Evolutionary conservation across 1,140 invertebrate genomes (phyloP).

Genomic region (Plutomurus gul): DNA sequence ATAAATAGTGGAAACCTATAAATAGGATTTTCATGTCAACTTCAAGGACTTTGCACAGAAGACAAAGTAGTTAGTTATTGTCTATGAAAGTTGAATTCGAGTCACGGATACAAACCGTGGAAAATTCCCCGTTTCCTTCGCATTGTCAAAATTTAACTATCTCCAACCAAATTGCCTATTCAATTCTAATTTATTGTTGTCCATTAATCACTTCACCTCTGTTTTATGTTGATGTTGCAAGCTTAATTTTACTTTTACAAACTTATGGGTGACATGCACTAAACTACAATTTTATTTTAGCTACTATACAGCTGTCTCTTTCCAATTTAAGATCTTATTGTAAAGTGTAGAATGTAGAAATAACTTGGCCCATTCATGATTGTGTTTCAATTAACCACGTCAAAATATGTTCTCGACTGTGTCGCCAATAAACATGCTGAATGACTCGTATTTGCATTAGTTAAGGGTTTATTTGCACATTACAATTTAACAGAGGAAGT

Average conservation of each 20-base stretch:
- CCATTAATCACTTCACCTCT: neutral
- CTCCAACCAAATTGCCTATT: neutral
- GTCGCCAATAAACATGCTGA: neutral
- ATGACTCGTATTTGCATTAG: neutral
- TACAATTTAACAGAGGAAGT: neutral
- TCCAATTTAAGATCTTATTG: too few species aligned
- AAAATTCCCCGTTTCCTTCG: neutral
- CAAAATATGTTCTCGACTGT: neutral
- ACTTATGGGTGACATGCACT: neutral
- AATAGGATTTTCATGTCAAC: conserved; percentile 13
- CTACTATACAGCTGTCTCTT: too few species aligned
- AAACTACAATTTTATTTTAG: neutral
- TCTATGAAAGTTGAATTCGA: neutral
- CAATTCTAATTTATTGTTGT: neutral
- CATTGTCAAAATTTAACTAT: neutral
- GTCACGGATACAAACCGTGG: neutral
- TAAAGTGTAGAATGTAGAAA: too few species aligned
- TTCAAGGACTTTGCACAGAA: conserved; percentile 12
- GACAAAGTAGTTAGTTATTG: neutral
- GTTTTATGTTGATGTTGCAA: neutral
- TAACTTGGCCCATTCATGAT: too few species aligned
- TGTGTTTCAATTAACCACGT: neutral
- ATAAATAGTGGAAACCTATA: neutral
- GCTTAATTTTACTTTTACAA: neutral
- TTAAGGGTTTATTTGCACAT: neutral